Conservation (phyloP, 2,888 invertebrate genomes). For the Spicauda simplicius region DNA sequence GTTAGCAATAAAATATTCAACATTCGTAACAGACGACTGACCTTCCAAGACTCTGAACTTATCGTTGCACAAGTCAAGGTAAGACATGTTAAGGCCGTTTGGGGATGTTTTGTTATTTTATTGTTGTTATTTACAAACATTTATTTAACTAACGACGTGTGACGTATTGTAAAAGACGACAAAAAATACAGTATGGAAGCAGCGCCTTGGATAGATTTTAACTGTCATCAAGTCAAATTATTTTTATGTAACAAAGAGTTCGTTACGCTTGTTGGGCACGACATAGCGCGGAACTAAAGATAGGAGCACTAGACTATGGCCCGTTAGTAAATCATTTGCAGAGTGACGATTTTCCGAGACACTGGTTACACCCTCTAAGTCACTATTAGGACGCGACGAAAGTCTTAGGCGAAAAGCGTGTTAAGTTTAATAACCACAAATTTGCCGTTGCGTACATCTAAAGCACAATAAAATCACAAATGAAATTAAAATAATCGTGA, state of each 20-base stretch:
- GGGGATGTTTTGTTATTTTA: neutral
- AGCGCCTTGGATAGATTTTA: too few relatives aligned
- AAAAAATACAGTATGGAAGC: too few relatives aligned
- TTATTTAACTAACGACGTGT: neutral
- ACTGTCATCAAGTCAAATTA: neutral
- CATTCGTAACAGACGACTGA: conserved; percentile 23
- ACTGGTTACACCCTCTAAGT: conserved; percentile 4
- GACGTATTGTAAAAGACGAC: neutral
- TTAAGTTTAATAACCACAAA: neutral
- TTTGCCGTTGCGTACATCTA: too few relatives aligned
- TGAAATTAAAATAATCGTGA: too few relatives aligned
- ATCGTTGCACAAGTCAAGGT: conserved; percentile 16
- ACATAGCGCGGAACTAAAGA: neutral
- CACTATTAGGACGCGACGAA: neutral
- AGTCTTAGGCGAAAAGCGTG: conserved; percentile 9
- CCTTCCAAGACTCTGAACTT: conserved; percentile 1
- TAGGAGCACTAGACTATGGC: neutral
- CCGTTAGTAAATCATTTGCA: conserved; percentile 37
- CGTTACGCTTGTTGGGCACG: neutral
- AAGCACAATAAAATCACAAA: too few relatives aligned
- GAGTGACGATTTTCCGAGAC: conserved; percentile 39
- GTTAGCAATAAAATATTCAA: conserved; percentile 21
- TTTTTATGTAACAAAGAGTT: neutral
- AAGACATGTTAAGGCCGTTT: neutral
- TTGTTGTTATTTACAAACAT: neutral